Conservation (phyloP, 1,140 invertebrate genomes). For the Zelostemma sp. region DNA sequence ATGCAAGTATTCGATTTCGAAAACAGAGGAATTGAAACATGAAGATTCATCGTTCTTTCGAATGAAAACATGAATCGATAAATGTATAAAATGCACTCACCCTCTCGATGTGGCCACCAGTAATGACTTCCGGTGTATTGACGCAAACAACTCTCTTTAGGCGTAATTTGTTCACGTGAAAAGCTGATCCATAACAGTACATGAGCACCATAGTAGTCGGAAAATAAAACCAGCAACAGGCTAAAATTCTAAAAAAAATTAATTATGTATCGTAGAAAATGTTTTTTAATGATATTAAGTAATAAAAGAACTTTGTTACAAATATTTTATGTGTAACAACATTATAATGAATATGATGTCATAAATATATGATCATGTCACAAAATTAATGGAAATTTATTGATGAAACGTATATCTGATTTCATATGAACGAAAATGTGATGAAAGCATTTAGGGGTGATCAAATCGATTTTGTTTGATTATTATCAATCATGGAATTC, state of each 20-base stretch:
- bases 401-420: too few relatives aligned
- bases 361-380: too few relatives aligned
- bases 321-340: not conserved
- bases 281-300: too few relatives aligned
- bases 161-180: slow-evolving; percentile 85
- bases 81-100: slow-evolving; percentile 57
- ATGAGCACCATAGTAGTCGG: slow-evolving; percentile 90
- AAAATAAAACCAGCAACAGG: slow-evolving; percentile 88
- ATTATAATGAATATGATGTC: not conserved
- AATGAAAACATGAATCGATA: not conserved
- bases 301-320: too few relatives aligned
- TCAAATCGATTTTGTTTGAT: not conserved
- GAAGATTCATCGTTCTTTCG: not conserved
- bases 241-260: slow-evolving; percentile 75
- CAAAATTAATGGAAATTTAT: too few relatives aligned
- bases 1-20: too few relatives aligned
- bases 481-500: slow-evolving; percentile 5
- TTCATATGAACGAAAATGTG: too few relatives aligned
- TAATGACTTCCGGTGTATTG: slow-evolving; percentile 68
- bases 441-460: too few relatives aligned
- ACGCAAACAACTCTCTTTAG: slow-evolving; percentile 72
- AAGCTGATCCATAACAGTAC: slow-evolving; percentile 90
- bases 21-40: not conserved
- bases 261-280: too few relatives aligned
- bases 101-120: slow-evolving; percentile 70